These are phyloP conservation scores for Nasonia vitripennis DNA, from an alignment of 1,140 invertebrate species.

Conservation along the genomic window DNA sequence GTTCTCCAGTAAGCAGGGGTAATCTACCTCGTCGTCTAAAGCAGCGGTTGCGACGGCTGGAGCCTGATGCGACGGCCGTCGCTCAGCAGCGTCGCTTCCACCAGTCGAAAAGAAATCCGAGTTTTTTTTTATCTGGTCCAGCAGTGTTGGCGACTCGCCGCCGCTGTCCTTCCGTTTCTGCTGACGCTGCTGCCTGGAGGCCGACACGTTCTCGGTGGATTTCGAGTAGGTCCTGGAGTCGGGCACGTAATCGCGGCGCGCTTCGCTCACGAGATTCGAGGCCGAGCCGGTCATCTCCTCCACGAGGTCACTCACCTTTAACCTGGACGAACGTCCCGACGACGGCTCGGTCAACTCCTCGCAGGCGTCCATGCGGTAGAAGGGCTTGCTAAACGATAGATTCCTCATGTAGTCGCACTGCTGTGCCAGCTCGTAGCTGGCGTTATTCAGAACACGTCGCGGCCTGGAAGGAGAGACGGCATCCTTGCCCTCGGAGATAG, in stretches of 20 bases:
- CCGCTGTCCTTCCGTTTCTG: not conserved
- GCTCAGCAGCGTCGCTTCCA: slow-evolving; percentile 65
- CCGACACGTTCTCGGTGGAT: slow-evolving; percentile 52
- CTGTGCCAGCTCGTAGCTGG: slow-evolving; percentile 72
- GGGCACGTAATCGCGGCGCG: not conserved
- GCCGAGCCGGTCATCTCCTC: slow-evolving; percentile 57
- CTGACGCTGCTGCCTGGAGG: not conserved
- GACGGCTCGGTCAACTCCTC: slow-evolving; percentile 65
- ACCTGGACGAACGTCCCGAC: slow-evolving; percentile 40
- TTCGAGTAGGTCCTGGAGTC: slow-evolving; percentile 55
- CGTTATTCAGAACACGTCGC: slow-evolving; percentile 66
- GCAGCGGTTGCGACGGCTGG: slow-evolving; percentile 41
- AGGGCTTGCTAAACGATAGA: slow-evolving; percentile 43
- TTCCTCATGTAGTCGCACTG: slow-evolving; percentile 62
- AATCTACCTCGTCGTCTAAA: slow-evolving; percentile 71
- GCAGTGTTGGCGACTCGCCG: slow-evolving; percentile 55
- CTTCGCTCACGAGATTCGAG: slow-evolving; percentile 49
- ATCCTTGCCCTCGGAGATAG: slow-evolving; percentile 60
- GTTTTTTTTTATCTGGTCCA: slow-evolving; percentile 74
- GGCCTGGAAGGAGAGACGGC: not conserved
- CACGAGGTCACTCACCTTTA: slow-evolving; percentile 56
- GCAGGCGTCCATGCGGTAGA: slow-evolving; percentile 70
- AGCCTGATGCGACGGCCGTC: slow-evolving; percentile 36
- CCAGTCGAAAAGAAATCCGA: slow-evolving; percentile 71
- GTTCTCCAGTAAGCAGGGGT: slow-evolving; percentile 67